Conservation (phyloP, 2,888 invertebrate genomes). For the Osmoderma eremita region DNA sequence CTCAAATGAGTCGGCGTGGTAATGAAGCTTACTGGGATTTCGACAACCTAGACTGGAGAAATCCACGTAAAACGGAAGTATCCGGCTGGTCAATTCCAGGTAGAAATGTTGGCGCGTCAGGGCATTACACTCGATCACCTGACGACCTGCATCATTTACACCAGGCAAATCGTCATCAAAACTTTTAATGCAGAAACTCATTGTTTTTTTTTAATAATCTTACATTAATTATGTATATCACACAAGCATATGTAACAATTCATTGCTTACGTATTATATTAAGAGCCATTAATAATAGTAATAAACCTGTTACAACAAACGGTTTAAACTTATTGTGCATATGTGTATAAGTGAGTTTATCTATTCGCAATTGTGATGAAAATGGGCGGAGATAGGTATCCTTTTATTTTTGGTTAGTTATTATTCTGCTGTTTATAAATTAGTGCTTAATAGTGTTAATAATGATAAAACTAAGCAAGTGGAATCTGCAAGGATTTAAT, state of each 20-base stretch:
- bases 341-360: no score
- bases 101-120: not conserved
- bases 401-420: no score
- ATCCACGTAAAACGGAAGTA: not conserved
- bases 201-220: not conserved
- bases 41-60: constrained; percentile 18
- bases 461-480: no score
- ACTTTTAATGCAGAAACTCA: not conserved
- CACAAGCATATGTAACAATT: not conserved
- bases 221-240: constrained; percentile 7
- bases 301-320: constrained; percentile 1
- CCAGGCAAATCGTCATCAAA: constrained; percentile 22
- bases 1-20: not conserved
- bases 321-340: not conserved
- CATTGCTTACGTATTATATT: constrained; percentile 16
- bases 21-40: constrained; percentile 12
- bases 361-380: no score
- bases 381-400: no score
- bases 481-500: no score
- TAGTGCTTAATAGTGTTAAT: no score
- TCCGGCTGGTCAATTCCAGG: constrained; percentile 6
- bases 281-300: not conserved
- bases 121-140: not conserved
- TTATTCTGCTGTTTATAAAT: no score
- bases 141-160: constrained; percentile 4